Percentiles rank a stretch among this genome's conserved stretches.
phyloP scores from a whole-genome alignment of 2,888 invertebrate genomes.

The Orgyia antiqua region DNA sequence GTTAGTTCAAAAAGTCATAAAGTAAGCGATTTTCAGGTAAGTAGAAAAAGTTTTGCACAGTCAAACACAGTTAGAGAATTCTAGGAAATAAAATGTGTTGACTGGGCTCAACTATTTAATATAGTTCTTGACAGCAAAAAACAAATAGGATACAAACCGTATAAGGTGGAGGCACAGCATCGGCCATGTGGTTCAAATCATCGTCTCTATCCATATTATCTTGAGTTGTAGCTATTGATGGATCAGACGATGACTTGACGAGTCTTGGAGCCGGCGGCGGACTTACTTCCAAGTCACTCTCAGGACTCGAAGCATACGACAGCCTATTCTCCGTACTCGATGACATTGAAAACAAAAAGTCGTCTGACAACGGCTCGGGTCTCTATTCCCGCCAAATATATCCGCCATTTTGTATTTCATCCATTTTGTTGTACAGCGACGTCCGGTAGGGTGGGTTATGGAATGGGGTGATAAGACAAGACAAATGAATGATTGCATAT shows the following conservation, averaged over 20 bases:
- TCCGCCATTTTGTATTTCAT: constrained; percentile 38
- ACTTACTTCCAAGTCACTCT: constrained; percentile 88
- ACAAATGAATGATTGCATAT: constrained; percentile 75
- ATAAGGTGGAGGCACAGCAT: constrained; percentile 90
- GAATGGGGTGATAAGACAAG: constrained; percentile 77
- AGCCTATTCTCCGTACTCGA: constrained; percentile 87
- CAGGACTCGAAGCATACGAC: constrained; percentile 97
- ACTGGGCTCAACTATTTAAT: too few species aligned
- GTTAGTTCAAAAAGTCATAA: too few species aligned
- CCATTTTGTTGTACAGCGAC: constrained; percentile 42
- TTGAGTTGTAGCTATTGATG: constrained; percentile 95
- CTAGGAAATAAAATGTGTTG: too few species aligned
- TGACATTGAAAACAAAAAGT: constrained; percentile 99
- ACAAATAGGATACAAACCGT: constrained; percentile 81
- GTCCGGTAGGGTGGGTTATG: constrained; percentile 71
- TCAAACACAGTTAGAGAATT: too few species aligned
- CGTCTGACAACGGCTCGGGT: constrained; percentile 97
- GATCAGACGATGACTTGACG: constrained; percentile 94
- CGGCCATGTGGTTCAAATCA: constrained; percentile 74
- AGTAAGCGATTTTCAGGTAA: too few species aligned
- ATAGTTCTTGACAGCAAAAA: too few species aligned
- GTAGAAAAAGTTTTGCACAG: too few species aligned
- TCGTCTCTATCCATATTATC: constrained; percentile 86
- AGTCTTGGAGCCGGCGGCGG: constrained; percentile 90
- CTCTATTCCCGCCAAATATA: constrained; percentile 80